Evolutionary conservation across 92 coral and sea anemone species (phyloP), one percentile per base, ranked within the genome.

Genomic region (Bergia sp.): DNA sequence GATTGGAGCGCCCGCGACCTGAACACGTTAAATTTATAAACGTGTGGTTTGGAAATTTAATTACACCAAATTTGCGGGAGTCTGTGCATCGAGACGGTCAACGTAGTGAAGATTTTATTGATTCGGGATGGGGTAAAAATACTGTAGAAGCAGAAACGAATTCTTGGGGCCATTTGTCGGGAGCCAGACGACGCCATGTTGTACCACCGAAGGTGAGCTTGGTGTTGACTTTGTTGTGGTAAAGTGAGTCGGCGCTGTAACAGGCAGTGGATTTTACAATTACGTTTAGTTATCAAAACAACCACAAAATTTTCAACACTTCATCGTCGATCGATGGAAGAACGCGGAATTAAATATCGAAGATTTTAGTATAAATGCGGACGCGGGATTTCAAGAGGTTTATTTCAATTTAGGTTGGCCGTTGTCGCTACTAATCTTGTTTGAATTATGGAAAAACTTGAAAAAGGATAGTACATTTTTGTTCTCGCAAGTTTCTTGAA

Each of bases 1-100:
- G 76, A 73, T 71, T 42, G 15, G 88, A 39, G 55, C 88, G 72
- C 20, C 71, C 58, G 47, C 45, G 75, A 6, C 40, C 37, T 13
- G 87, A 81, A 38, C 88, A 82, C 23, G 88, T 90, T 86, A 84
- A 84, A 42, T 84, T 84, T 67, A 45, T 84, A 44, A 84, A 84
- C 71, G 87, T 84, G 37, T 84, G 87, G 87, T 69, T 69, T 50
- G 87, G 87, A 55, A 84, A 36, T 84, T 84, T 84, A 84, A 71
- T 13, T 53, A 43, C 75, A 43, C 79, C 87, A 84, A 84, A 84
- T 45, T 69, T 72, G 79, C 87, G 79, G 44, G 79, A 84, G n/a
- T 67, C 37, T 6, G 38, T 12, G 21, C 65, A 37, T 45, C 78
- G 44, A 71, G 64, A 39, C 44, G 39, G 12, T 42, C 87, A 29